Conservation (phyloP, 2,113 vertebrate species). For the Antigone vipio region DNA sequence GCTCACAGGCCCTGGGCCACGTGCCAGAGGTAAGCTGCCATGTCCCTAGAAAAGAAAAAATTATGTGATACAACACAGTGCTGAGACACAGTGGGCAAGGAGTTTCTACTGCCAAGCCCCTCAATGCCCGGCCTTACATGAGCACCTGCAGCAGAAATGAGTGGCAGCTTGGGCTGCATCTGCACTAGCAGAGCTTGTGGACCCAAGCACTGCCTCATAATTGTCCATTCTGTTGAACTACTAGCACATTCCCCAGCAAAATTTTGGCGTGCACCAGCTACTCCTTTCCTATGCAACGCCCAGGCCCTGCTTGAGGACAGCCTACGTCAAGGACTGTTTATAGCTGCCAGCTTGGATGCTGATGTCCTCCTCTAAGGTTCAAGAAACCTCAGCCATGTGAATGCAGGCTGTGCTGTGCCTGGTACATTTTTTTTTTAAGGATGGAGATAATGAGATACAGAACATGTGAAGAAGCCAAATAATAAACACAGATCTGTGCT, state of each 20-base stretch:
- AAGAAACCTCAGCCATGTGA: neutral
- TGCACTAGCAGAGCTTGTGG: neutral
- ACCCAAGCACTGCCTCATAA: neutral
- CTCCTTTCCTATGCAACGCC: neutral
- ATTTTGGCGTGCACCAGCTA: neutral
- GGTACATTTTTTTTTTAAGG: neutral
- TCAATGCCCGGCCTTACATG: neutral
- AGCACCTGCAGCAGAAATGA: neutral
- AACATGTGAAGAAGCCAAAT: neutral
- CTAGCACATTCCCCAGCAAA: neutral
- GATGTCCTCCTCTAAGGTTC: neutral
- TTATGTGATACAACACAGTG: neutral
- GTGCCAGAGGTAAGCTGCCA: slow-evolving; percentile 4
- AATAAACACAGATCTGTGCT: neutral
- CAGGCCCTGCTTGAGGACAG: neutral
- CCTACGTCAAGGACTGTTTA: neutral
- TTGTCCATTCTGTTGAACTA: neutral
- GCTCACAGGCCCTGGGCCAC: neutral
- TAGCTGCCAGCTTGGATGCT: neutral
- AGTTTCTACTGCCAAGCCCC: neutral
- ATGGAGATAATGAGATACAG: neutral
- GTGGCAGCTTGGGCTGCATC: neutral
- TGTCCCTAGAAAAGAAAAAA: neutral
- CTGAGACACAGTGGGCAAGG: neutral
- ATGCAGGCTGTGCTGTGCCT: neutral